A percentile compares a stretch with the other conserved stretches of the same genome.
Evolutionary conservation across 1,140 invertebrate species (phyloP).

Genomic region (Thrips palmi): DNA sequence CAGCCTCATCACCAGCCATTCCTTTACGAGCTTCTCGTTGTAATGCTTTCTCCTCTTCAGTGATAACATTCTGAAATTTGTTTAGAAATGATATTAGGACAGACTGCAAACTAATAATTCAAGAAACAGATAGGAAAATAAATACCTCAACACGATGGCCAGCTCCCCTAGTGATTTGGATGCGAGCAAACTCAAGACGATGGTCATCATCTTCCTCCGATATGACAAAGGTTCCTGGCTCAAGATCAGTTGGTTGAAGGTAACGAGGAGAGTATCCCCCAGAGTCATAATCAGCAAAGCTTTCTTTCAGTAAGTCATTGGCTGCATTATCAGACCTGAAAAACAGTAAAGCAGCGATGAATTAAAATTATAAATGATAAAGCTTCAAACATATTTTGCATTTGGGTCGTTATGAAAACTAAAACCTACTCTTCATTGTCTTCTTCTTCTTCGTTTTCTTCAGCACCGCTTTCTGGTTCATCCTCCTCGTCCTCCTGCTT

Average conservation of each 20-base stretch:
- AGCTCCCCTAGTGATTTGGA: conserved; percentile 32
- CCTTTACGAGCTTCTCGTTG: conserved; percentile 68
- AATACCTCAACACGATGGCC: conserved; percentile 29
- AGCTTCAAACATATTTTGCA: not conserved
- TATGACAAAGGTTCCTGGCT: conserved; percentile 64
- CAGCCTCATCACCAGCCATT: conserved; percentile 75
- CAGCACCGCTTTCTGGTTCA: conserved; percentile 14
- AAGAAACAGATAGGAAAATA: conserved; percentile 1
- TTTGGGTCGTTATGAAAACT: not conserved
- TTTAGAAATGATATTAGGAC: conserved; percentile 2
- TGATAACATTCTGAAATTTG: conserved; percentile 26
- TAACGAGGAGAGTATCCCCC: conserved; percentile 74
- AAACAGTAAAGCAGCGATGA: not conserved
- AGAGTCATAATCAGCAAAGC: conserved; percentile 48
- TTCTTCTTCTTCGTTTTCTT: conserved; percentile 20
- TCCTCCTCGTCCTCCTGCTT: conserved; percentile 18
- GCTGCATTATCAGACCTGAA: conserved; percentile 21
- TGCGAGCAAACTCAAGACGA: conserved; percentile 51
- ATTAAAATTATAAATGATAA: too few relatives aligned
- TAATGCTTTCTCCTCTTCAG: conserved; percentile 39
- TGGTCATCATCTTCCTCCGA: conserved; percentile 61
- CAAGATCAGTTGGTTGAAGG: conserved; percentile 43
- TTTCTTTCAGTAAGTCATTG: conserved; percentile 35
- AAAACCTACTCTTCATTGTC: conserved; percentile 17
- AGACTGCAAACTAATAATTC: not conserved